phyloP scores from a whole-genome alignment of 2,113 vertebrate species.

The Psammodynastes pulverulentus region DNA sequence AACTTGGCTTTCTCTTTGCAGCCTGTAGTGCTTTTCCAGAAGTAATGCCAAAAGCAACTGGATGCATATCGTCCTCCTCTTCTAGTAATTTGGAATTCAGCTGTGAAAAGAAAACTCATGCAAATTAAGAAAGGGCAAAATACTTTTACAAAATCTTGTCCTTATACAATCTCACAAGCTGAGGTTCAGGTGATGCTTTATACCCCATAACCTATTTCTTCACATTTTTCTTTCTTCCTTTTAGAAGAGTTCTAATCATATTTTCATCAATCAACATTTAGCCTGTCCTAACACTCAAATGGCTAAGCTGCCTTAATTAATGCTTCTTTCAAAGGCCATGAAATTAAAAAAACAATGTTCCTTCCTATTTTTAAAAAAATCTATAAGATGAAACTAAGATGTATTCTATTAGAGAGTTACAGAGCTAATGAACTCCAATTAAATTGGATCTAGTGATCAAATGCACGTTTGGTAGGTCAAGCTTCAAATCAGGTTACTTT shows the following conservation, averaged over 20 bases:
- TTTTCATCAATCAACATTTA: constrained; percentile 14
- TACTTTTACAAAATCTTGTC: neutral
- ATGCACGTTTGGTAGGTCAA: constrained; percentile 56
- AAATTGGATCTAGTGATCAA: constrained; percentile 37
- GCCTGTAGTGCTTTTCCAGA: neutral
- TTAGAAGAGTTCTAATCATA: neutral
- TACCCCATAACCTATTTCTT: neutral
- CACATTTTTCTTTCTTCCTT: neutral
- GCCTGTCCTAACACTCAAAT: constrained; percentile 11
- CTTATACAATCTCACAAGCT: neutral
- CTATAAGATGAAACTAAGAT: constrained; percentile 36
- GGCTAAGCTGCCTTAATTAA: constrained; percentile 20
- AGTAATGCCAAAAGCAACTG: neutral
- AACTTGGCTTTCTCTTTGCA: neutral
- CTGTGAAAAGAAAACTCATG: neutral
- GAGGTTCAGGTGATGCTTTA: neutral
- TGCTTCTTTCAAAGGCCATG: constrained; percentile 27
- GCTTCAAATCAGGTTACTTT: constrained; percentile 35
- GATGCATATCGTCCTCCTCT: neutral
- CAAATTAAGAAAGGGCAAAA: neutral
- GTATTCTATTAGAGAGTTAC: neutral
- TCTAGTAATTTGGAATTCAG: neutral
- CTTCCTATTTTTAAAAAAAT: constrained; percentile 11
- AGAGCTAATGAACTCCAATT: constrained; percentile 44
- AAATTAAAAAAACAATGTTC: constrained; percentile 10